Conservation (phyloP, 2,888 invertebrate genomes). For the Idaea dimidiata region DNA sequence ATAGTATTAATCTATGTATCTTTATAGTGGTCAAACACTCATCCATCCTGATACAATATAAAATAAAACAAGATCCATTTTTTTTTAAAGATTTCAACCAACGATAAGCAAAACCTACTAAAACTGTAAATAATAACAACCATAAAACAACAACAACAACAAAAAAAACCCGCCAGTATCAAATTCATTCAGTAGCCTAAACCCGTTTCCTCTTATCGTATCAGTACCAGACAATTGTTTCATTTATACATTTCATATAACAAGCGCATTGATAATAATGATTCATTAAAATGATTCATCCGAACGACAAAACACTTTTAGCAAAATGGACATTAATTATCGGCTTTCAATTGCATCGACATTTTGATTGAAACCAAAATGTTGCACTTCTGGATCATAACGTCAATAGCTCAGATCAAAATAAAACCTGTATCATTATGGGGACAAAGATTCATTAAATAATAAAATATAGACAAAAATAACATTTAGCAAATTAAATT, state of each 20-base stretch:
- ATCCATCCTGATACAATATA: no score
- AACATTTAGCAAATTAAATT: background rate
- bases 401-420: background rate
- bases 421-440: background rate
- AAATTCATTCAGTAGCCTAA: constrained; percentile 5
- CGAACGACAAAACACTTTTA: constrained; percentile 7
- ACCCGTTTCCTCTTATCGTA: constrained; percentile 36
- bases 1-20: no score
- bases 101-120: no score
- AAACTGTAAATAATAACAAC: background rate
- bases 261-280: constrained; percentile 47
- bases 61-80: no score
- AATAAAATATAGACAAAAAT: background rate
- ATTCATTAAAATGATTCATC: constrained; percentile 42
- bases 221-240: constrained; percentile 44
- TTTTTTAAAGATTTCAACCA: no score
- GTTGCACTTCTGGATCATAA: background rate
- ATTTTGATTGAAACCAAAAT: constrained; percentile 1
- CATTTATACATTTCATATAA: constrained; percentile 31
- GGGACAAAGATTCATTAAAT: no score
- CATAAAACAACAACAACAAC: background rate
- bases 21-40: no score
- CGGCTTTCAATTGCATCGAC: background rate
- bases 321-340: constrained; percentile 1
- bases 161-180: background rate